These are phyloP conservation scores for Temnothorax longispinosus DNA, from an alignment of 1,140 invertebrate species.

Conservation along the genomic window DNA sequence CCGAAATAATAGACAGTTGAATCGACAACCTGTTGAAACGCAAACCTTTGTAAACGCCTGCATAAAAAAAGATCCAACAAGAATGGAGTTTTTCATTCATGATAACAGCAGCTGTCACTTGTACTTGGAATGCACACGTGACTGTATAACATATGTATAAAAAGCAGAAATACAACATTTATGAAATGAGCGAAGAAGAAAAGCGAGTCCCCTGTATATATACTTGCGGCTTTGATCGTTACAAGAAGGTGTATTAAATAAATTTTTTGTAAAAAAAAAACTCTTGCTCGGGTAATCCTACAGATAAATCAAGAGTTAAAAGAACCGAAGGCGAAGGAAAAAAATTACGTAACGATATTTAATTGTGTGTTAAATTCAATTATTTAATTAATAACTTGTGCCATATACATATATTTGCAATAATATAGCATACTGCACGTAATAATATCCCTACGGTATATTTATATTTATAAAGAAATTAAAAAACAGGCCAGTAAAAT, in stretches of 20 bases:
- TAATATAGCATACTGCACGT: not conserved
- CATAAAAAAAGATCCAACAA: not conserved
- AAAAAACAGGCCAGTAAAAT: not conserved
- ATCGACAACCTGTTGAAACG: conserved; percentile 77
- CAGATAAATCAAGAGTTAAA: not conserved
- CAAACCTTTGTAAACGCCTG: conserved; percentile 18
- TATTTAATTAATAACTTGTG: not conserved
- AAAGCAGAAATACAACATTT: not conserved
- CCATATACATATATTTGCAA: not conserved
- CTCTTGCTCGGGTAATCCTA: not conserved
- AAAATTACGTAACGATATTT: not conserved
- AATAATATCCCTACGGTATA: not conserved
- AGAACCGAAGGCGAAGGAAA: not conserved
- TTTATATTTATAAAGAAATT: not conserved
- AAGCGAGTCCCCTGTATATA: not conserved
- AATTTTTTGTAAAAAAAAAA: not conserved
- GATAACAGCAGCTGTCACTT: not conserved
- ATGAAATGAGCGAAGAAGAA: not conserved
- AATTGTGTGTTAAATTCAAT: not conserved
- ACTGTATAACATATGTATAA: not conserved
- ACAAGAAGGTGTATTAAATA: not conserved
- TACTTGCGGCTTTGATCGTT: not conserved
- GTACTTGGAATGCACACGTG: conserved; percentile 15
- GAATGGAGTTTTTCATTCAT: conserved; percentile 14
- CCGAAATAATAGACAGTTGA: conserved; percentile 55